Percentiles rank a stretch among this genome's conserved stretches.
These are phyloP conservation scores for Spodoptera litura DNA, from an alignment of 1,140 invertebrate genomes.

Conservation along the genomic window DNA sequence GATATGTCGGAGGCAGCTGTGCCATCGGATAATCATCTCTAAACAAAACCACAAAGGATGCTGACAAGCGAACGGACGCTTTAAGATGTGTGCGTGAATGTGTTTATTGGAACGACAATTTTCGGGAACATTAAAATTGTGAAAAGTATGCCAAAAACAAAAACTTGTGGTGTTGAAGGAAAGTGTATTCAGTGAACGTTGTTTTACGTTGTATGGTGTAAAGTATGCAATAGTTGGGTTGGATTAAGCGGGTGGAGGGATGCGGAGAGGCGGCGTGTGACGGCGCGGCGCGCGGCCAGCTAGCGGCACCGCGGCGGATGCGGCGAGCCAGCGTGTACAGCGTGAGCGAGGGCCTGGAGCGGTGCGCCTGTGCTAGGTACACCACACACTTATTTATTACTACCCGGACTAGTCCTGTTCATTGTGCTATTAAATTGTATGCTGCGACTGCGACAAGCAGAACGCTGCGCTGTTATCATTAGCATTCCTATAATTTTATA, in stretches of 20 bases:
- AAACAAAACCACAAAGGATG: conserved; percentile 29
- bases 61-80: neutral
- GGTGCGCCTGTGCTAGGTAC: conserved; percentile 80
- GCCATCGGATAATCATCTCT: conserved; percentile 12
- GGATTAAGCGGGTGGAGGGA: conserved; percentile 47
- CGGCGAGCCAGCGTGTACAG: conserved; percentile 81
- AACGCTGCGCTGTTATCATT: too few relatives aligned
- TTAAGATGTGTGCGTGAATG: conserved; percentile 13
- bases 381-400: neutral
- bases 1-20: conserved; percentile 25
- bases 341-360: conserved; percentile 80
- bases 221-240: conserved; percentile 47
- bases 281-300: conserved; percentile 49
- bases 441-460: too few relatives aligned
- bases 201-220: conserved; percentile 26
- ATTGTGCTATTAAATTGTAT: too few relatives aligned
- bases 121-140: neutral
- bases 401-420: too few relatives aligned
- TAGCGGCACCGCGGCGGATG: conserved; percentile 65
- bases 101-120: conserved; percentile 5
- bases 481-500: too few relatives aligned
- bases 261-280: conserved; percentile 60
- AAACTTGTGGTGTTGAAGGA: conserved; percentile 34
- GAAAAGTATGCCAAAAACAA: conserved; percentile 38
- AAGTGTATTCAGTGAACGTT: conserved; percentile 15